Evolutionary conservation across 2,113 vertebrate genomes (phyloP).

Genomic region (Neomonachus schauinslandi): DNA sequence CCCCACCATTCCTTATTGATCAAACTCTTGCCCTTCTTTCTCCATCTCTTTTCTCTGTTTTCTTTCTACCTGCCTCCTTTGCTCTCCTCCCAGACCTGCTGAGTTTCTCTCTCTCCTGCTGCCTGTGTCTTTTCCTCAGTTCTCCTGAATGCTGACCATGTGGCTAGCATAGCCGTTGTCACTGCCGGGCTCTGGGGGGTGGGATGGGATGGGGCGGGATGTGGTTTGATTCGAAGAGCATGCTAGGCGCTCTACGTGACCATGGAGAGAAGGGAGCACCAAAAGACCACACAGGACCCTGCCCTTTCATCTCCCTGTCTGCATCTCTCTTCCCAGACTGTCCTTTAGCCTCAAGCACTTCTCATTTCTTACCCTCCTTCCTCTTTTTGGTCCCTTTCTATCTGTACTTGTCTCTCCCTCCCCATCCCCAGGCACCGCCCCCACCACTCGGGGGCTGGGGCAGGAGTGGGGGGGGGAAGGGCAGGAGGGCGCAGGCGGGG

Average conservation of each 20-base stretch:
- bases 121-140: neutral
- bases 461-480: too few relatives aligned
- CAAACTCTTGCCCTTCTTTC: neutral
- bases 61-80: neutral
- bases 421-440: neutral
- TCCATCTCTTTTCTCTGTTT: neutral
- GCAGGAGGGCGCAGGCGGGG: neutral
- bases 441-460: neutral
- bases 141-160: neutral
- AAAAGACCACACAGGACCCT: neutral
- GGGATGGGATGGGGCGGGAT: neutral
- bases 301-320: neutral
- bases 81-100: neutral
- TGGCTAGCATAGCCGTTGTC: neutral
- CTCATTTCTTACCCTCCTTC: neutral
- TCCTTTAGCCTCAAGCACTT: neutral
- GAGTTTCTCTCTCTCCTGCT: neutral
- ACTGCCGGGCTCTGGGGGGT: neutral
- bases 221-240: neutral
- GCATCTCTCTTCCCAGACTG: neutral
- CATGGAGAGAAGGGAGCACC: neutral
- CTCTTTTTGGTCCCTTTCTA: neutral
- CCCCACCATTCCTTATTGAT: neutral
- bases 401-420: neutral
- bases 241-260: neutral